A percentile compares a stretch with the other conserved stretches of the same genome.
These are phyloP conservation scores for Diabrotica virgifera DNA, from an alignment of 1,140 invertebrate genomes.

Conservation along the genomic window DNA sequence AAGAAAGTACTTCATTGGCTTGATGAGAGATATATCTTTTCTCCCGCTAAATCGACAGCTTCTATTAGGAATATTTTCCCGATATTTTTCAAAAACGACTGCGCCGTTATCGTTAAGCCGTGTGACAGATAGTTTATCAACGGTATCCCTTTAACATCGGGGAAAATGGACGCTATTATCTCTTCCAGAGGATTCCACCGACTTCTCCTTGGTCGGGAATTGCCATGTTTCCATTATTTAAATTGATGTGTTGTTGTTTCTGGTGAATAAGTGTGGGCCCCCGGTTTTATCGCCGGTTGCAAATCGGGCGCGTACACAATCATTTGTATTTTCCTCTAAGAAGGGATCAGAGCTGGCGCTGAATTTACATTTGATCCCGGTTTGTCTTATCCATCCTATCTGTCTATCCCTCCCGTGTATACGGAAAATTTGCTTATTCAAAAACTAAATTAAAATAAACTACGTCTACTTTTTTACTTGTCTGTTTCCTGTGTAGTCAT, in stretches of 20 bases:
- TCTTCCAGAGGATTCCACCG: background rate
- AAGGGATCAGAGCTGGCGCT: background rate
- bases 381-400: background rate
- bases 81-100: background rate
- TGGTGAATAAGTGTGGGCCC: background rate
- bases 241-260: slow-evolving; percentile 2
- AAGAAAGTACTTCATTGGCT: no score
- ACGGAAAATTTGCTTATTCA: no score
- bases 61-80: background rate
- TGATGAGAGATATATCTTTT: no score
- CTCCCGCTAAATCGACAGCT: background rate
- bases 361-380: background rate
- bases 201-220: background rate
- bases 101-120: background rate
- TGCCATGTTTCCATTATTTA: slow-evolving; percentile 2
- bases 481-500: no score
- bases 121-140: background rate
- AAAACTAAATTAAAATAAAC: no score
- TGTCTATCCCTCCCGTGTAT: background rate
- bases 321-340: background rate
- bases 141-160: background rate
- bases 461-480: no score
- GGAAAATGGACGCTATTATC: background rate
- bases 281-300: background rate
- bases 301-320: background rate